Base-by-base conservation (phyloP, 2,888 invertebrate genomes). In the Drosophila algonquin region DNA sequence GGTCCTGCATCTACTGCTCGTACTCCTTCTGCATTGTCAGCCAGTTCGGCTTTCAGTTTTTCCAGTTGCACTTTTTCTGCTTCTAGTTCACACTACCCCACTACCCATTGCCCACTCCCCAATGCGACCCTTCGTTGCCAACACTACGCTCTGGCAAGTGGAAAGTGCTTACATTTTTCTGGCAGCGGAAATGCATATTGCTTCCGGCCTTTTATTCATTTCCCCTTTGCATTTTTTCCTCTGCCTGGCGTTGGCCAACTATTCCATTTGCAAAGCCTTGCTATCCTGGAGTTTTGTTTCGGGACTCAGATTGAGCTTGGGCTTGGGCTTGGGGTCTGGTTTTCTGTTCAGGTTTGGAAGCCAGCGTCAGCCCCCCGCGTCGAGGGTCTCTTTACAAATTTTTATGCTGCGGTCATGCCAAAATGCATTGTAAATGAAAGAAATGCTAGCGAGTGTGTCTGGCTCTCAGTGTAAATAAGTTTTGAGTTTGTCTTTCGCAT, bases 111-210 rank as follows among this genome's bases (percentile, higher is more conserved):
- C 53, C 72, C 79, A 68, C 72, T 74, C 75, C 77, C 76, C 77
- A 14, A 12, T 14, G 4, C 14, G 40, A 74, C 73, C 73, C 73
- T 75, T 35, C 27, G n/a, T 40, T 14, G 40, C 14, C 35, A 35
- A 35, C 35, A 35, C 45, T 77, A 21, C 67, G 30, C 30, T 35
- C 57, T 76, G 82, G 87, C 78, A 82, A 87, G 81, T 80, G 79
- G 79, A 84, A 85, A 90, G 81, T 84, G 87, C 87, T 90, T 87
- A 81, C 78, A 82, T 81, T 87, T 84, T 79, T 87, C 79, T 90
- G 90, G 85, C 89, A 89, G 68, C 73, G 82, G 82, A 90, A 90
- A 89, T 89, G 87, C 89, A 89, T 81, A 84, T 86, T 75, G 79
- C 83, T 85, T 89, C 81, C 86, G 79, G 80, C 79, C 82, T 86